Conservation (phyloP, 2,888 invertebrate species). For the Boloria euphrosyne region DNA sequence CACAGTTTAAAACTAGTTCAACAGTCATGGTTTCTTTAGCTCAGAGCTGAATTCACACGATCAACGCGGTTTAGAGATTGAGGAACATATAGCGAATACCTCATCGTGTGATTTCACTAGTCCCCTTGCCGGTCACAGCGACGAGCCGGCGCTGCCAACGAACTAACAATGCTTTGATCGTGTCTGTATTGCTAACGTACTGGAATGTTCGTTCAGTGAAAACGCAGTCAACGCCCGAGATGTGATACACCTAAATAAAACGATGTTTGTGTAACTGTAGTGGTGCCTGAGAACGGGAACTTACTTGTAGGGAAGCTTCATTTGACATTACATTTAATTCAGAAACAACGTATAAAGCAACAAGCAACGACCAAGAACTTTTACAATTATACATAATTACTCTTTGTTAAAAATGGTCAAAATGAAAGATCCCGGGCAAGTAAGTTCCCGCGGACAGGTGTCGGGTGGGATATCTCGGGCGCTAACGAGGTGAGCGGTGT, state of each 20-base stretch:
- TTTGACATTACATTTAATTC: too few species aligned
- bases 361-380: constrained; percentile 40
- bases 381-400: constrained; percentile 36
- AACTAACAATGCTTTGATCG: constrained; percentile 47
- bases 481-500: constrained; percentile 53
- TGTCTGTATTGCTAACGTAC: constrained; percentile 41
- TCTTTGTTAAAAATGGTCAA: too few species aligned
- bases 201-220: constrained; percentile 46
- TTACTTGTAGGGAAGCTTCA: neutral
- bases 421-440: neutral
- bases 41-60: constrained; percentile 34
- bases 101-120: constrained; percentile 39
- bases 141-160: constrained; percentile 44
- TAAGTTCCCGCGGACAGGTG: constrained; percentile 28
- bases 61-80: constrained; percentile 17
- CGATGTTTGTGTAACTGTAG: neutral
- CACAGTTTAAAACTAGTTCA: constrained; percentile 32
- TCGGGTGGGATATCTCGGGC: constrained; percentile 31
- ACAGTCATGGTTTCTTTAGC: constrained; percentile 28
- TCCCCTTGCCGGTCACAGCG: constrained; percentile 47
- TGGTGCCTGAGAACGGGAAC: constrained; percentile 36
- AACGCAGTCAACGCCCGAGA: constrained; percentile 45
- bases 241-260: constrained; percentile 27
- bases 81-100: constrained; percentile 18
- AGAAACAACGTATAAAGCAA: neutral